These are phyloP conservation scores for Eidolon helvum DNA, from an alignment of 2,113 vertebrate genomes.

Conservation along the genomic window DNA sequence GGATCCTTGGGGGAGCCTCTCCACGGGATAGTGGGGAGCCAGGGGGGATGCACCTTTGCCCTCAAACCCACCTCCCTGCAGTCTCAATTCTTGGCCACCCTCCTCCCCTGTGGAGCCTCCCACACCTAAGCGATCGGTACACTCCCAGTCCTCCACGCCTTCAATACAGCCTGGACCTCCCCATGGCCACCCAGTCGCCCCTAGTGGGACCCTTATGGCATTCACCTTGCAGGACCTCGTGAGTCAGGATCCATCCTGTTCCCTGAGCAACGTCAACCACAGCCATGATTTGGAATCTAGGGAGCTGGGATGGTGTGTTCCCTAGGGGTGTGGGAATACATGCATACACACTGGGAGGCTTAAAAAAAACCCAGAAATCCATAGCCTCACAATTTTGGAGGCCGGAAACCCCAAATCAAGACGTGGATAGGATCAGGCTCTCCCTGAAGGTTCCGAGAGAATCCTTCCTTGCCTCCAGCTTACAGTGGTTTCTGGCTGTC, in stretches of 20 bases:
- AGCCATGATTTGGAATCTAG: not conserved
- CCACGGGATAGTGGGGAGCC: not conserved
- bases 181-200: not conserved
- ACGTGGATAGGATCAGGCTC: not conserved
- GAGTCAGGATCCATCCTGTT: not conserved
- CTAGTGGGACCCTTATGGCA: accelerated
- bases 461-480: too few species aligned
- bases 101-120: not conserved
- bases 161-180: not conserved
- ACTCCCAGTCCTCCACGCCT: not conserved
- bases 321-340: not conserved
- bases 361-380: not conserved
- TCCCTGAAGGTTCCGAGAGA: not conserved
- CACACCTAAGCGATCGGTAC: too few species aligned
- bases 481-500: not conserved
- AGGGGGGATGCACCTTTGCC: not conserved
- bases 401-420: too few species aligned
- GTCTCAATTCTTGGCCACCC: not conserved
- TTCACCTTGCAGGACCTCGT: not conserved
- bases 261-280: not conserved
- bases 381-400: not conserved
- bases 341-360: not conserved
- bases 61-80: not conserved
- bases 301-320: too few species aligned
- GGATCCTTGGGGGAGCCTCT: not conserved